Conservation (phyloP, 1,140 invertebrate genomes). For the Meloidogyne floridensis region DNA sequence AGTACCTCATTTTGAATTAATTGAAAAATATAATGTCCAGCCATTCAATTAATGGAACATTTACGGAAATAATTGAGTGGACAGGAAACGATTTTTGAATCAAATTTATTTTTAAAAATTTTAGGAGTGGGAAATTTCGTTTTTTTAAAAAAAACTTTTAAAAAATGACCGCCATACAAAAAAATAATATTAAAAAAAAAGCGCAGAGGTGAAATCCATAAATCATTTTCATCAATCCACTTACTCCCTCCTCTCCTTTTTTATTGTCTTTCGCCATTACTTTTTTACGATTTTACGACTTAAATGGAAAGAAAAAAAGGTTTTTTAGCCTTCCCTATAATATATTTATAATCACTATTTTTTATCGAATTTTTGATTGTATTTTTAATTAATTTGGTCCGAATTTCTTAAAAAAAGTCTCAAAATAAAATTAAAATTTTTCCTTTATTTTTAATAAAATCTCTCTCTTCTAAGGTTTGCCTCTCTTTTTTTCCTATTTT, state of each 20-base stretch:
- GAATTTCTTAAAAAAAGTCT: neutral
- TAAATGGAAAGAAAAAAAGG: neutral
- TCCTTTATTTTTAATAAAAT: too few relatives aligned
- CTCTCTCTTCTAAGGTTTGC: too few relatives aligned
- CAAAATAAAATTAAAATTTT: too few relatives aligned
- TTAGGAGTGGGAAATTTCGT: too few relatives aligned
- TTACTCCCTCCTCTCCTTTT: neutral
- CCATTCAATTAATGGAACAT: too few relatives aligned
- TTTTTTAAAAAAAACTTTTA: neutral
- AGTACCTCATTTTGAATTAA: too few relatives aligned
- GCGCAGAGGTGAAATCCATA: neutral
- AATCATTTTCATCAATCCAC: neutral
- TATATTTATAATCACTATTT: neutral
- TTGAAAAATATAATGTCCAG: too few relatives aligned
- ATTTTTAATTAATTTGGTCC: too few relatives aligned
- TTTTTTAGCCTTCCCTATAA: neutral
- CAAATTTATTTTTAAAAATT: too few relatives aligned
- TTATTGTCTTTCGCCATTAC: neutral
- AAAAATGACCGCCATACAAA: neutral
- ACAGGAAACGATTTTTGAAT: too few relatives aligned
- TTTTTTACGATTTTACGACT: constrained; percentile 9
- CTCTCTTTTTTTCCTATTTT: too few relatives aligned
- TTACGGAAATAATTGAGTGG: too few relatives aligned
- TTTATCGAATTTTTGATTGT: neutral
- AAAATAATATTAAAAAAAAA: neutral